Conservation (phyloP, 2,888 invertebrate species). For the Drosophila demipolita region DNA sequence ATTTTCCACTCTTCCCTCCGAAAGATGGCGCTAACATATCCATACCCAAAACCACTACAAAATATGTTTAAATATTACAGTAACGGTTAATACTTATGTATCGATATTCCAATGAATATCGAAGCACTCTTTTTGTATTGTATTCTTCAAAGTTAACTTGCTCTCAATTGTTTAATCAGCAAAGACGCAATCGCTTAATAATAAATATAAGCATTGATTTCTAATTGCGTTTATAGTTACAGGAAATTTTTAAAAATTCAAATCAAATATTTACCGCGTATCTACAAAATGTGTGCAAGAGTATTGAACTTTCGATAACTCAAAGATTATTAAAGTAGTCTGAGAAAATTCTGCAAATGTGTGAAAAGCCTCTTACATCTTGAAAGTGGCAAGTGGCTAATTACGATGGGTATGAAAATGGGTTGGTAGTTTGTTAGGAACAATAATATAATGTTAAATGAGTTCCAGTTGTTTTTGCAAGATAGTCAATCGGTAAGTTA, state of each 20-base stretch:
- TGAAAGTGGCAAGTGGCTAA: conserved; percentile 30
- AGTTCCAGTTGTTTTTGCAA: not conserved
- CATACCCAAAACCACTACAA: not conserved
- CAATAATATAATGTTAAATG: conserved; percentile 30
- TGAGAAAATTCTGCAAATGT: not conserved
- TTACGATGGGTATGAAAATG: conserved; percentile 7
- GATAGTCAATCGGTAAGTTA: conserved; percentile 4
- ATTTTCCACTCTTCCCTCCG: not conserved
- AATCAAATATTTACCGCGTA: no score
- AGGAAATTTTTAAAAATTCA: no score
- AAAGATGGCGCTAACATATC: not conserved
- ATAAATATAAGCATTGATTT: no score
- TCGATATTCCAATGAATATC: no score
- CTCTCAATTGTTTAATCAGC: no score
- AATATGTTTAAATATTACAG: not conserved
- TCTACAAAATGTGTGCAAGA: no score
- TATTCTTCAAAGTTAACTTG: not conserved
- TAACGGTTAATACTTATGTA: no score
- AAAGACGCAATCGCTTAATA: no score
- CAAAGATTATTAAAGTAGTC: not conserved
- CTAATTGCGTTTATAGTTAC: no score
- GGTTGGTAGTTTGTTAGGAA: not conserved
- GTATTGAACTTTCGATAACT: not conserved
- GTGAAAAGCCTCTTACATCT: conserved; percentile 2
- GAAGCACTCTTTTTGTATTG: no score